Evolutionary conservation across 2,888 invertebrate genomes (phyloP).

Genomic region (Dicyrtomina minuta): DNA sequence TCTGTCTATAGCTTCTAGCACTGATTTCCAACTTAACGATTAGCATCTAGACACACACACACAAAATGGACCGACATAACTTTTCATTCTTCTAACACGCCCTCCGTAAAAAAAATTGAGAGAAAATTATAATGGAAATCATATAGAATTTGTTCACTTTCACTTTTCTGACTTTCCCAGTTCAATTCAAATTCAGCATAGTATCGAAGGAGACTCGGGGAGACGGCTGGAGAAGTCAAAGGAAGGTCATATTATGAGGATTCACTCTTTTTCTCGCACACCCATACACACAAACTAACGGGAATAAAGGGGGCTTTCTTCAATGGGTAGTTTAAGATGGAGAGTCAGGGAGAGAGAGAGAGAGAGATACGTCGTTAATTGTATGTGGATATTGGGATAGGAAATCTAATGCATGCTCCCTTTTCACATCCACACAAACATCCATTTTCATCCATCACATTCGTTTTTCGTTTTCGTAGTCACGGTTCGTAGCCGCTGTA

Average conservation of each 20-base stretch:
- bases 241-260: too few relatives aligned
- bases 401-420: not conserved
- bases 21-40: not conserved
- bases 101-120: conserved; percentile 6
- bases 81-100: conserved; percentile 11
- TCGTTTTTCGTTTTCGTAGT: not conserved
- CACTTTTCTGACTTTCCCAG: too few relatives aligned
- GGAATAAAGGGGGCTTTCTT: too few relatives aligned
- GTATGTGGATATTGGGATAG: not conserved
- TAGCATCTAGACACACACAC: not conserved
- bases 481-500: too few relatives aligned
- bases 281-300: not conserved
- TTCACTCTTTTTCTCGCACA: not conserved
- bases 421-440: too few relatives aligned
- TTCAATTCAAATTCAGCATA: too few relatives aligned
- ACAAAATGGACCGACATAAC: not conserved
- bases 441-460: not conserved
- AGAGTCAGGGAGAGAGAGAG: not conserved
- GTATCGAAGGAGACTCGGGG: too few relatives aligned
- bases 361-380: not conserved
- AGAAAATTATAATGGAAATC: not conserved
- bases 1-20: not conserved
- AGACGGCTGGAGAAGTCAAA: not conserved
- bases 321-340: too few relatives aligned
- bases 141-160: not conserved